phyloP scores from a whole-genome alignment of 1,140 invertebrate species.

The Cotesia glomerata region DNA sequence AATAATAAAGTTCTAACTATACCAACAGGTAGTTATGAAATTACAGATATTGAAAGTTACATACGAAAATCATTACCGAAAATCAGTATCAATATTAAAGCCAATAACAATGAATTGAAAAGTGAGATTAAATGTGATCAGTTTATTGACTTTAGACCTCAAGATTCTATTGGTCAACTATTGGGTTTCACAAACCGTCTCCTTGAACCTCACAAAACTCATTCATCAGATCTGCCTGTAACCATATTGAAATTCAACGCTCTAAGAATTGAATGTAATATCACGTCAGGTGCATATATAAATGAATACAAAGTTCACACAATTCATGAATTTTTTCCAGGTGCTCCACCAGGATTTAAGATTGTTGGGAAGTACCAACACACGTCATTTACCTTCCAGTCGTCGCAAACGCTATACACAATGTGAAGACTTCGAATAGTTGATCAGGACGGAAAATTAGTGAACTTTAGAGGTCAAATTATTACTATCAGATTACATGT shows the following conservation, averaged over 20 bases:
- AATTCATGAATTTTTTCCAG: not conserved
- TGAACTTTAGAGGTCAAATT: not conserved
- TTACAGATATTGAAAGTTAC: slow-evolving; percentile 41
- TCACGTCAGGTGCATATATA: not conserved
- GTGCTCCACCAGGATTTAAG: not conserved
- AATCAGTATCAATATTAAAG: not conserved
- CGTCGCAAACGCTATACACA: too few species aligned
- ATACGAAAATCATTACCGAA: slow-evolving; percentile 1
- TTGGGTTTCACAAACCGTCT: too few species aligned
- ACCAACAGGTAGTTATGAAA: slow-evolving; percentile 50
- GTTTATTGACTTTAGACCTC: too few species aligned
- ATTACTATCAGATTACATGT: not conserved
- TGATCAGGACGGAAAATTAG: not conserved
- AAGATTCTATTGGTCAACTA: too few species aligned
- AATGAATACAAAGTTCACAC: not conserved
- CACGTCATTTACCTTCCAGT: not conserved
- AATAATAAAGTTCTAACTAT: slow-evolving; percentile 39
- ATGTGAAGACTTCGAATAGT: not conserved
- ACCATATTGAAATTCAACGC: not conserved
- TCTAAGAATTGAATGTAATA: not conserved
- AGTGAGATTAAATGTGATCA: not conserved
- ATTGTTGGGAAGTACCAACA: not conserved
- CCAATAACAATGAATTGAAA: not conserved
- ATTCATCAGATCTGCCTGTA: too few species aligned
- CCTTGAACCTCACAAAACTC: too few species aligned